Percentiles rank a stretch among this genome's conserved stretches.
phyloP scores from a whole-genome alignment of 2,113 vertebrate species.

The Catharus minimus region DNA sequence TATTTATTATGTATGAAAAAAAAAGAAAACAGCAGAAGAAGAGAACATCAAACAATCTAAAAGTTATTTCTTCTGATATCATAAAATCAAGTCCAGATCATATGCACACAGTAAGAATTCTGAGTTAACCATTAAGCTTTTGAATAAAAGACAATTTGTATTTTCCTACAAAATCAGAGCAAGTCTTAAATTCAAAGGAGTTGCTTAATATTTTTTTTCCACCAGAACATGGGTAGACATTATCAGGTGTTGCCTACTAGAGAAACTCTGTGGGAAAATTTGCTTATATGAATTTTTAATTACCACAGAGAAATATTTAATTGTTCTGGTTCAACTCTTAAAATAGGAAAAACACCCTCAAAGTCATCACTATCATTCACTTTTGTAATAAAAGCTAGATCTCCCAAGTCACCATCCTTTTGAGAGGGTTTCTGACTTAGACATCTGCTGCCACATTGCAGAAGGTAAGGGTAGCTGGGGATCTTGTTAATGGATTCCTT shows the following conservation, averaged over 20 bases:
- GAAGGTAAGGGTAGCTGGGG: neutral
- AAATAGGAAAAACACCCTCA: neutral
- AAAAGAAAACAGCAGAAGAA: neutral
- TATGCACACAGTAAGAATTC: neutral
- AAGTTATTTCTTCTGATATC: neutral
- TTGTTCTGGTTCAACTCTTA: neutral
- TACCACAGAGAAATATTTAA: neutral
- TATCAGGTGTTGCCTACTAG: neutral
- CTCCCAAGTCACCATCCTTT: neutral
- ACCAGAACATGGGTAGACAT: neutral
- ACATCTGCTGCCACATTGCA: neutral
- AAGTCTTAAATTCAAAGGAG: neutral
- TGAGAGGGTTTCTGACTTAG: neutral
- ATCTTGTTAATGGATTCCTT: neutral
- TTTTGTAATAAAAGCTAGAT: neutral
- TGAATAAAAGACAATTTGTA: neutral
- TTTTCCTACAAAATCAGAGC: neutral
- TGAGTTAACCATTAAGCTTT: neutral
- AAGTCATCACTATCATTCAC: accelerated
- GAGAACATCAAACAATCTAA: neutral
- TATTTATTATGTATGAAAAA: neutral
- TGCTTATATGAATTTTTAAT: neutral
- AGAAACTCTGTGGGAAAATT: neutral
- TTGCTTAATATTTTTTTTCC: neutral
- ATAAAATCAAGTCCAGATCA: neutral